Percentiles rank a stretch among this genome's conserved stretches.
Evolutionary conservation across 2,113 vertebrate species (phyloP).

Genomic region (Hydrolagus affinis): DNA sequence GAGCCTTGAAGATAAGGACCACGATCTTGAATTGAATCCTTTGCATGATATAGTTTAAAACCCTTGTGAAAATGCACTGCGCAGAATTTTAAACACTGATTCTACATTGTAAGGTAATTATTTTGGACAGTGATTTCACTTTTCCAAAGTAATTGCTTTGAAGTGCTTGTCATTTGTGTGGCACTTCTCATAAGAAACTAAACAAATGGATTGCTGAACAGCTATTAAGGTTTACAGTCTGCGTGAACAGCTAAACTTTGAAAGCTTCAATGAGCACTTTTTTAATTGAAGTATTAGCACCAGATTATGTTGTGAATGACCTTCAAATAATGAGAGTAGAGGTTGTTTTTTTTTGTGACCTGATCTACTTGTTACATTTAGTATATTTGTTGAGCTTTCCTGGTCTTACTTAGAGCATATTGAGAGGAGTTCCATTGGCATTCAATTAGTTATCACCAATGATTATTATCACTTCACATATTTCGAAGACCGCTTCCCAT

Average conservation of each 20-base stretch:
- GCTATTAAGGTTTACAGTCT: neutral
- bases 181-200: neutral
- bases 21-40: no score
- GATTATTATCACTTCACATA: no score
- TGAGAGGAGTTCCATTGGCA: no score
- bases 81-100: neutral
- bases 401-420: no score
- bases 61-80: neutral
- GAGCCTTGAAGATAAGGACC: no score
- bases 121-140: slow-evolving; percentile 27
- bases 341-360: neutral
- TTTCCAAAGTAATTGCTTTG: neutral
- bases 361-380: neutral
- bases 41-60: no score
- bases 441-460: neutral
- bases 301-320: neutral
- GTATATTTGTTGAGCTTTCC: no score
- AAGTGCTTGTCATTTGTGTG: neutral
- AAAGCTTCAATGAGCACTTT: neutral
- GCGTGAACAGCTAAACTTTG: neutral
- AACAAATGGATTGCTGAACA: neutral
- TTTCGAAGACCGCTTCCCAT: no score
- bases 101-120: neutral
- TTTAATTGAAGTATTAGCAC: neutral
- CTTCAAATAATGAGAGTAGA: neutral